Base-by-base conservation (phyloP, 2,888 invertebrate species). In the Coleophora flavipennella region DNA sequence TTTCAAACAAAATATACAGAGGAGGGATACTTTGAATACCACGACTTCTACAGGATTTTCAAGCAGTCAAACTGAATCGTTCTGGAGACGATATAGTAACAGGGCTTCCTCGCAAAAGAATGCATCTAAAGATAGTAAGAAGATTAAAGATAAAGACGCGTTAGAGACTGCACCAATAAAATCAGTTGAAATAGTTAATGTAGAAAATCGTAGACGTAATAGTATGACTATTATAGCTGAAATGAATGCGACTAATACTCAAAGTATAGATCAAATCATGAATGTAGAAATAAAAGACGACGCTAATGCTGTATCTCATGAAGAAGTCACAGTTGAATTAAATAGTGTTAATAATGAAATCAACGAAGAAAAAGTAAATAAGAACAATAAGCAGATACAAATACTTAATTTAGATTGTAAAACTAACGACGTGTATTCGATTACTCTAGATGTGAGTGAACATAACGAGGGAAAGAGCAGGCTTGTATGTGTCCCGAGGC, bases 1-100 rank as follows among this genome's bases (percentile, higher is more conserved):
- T 43, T 61, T 81, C 35, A 70, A 77, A 36, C 84, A 85, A 42
- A 87, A 85, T 29, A 87, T 90, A 61, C 87, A 88, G 46, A 83
- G 91, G 44, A 86, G 89, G 51, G 90, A 90, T 42, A 91, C 91
- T 2, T 87, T 91, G 66, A 86, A 89, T 49, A 86, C 89, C 29
- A 89, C 89, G 0, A 89, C 90, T 1, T 88, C 89, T 0, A 88
- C 88, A 8, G 87, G 86, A 4, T 86, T 86, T 41, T 87, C 86
- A 0, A 87, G 86, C 45, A 86, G 86, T 44, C 88, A 88, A 40
- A 85, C 87, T 0, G 89, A 89, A 40, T 87, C 88, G 0, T 89
- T 89, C 53, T 88, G 90, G 86, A 86, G 88, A 53, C 62, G 89
- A 27, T 88, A 89, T 52, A 89, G 88, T 49, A 87, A 85, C 41